These are phyloP conservation scores for Dendrolimus kikuchii DNA, from an alignment of 1,140 invertebrate species.

Conservation along the genomic window DNA sequence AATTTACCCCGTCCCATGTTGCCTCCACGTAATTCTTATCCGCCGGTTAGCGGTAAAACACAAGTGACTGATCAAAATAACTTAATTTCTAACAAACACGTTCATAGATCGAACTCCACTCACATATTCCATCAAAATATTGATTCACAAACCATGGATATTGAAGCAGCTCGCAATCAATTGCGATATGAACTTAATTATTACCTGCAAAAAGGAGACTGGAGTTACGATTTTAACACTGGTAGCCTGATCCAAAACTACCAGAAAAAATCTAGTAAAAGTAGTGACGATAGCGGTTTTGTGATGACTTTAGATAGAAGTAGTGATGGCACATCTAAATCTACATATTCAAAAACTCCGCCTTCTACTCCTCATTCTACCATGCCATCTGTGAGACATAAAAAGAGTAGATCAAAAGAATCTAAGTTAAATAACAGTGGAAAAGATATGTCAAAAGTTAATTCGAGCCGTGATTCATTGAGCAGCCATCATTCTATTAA, in stretches of 20 bases:
- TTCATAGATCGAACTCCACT: conserved; percentile 71
- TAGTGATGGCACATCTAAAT: conserved; percentile 65
- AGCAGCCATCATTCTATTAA: conserved; percentile 68
- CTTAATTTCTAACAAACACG: conserved; percentile 66
- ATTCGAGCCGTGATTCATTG: conserved; percentile 67
- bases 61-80: conserved; percentile 66
- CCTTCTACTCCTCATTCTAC: conserved; percentile 62
- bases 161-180: conserved; percentile 62
- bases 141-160: conserved; percentile 55
- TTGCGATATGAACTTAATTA: conserved; percentile 62
- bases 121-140: conserved; percentile 69
- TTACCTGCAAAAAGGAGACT: conserved; percentile 65
- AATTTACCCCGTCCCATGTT: conserved; percentile 72
- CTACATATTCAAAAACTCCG: conserved; percentile 60
- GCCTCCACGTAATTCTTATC: conserved; percentile 75
- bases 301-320: conserved; percentile 67
- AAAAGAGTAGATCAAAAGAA: conserved; percentile 65
- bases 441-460: conserved; percentile 62
- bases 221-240: conserved; percentile 66
- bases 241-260: conserved; percentile 66
- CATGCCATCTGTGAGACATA: conserved; percentile 59
- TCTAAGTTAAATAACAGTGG: conserved; percentile 53
- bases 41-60: conserved; percentile 71
- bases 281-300: conserved; percentile 66
- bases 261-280: conserved; percentile 67